Evolutionary conservation across 2,797 vertebrate genomes (phyloP).

Genomic region (Rachycentron canadum): DNA sequence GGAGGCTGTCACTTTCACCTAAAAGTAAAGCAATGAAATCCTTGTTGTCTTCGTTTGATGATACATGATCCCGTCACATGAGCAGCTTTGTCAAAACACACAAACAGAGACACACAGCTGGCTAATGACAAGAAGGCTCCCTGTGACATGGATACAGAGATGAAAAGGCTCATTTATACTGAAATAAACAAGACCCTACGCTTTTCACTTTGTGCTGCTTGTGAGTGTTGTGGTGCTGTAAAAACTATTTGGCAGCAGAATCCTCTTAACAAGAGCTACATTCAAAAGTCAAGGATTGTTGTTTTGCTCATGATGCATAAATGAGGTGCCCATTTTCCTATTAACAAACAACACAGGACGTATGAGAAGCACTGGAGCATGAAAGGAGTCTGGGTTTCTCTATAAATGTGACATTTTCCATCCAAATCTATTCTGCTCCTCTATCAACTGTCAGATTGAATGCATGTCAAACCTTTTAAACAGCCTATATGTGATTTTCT

Average conservation of each 20-base stretch:
- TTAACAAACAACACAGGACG: not conserved
- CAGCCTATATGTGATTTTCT: not conserved
- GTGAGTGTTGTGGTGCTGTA: too few relatives aligned
- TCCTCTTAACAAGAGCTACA: too few relatives aligned
- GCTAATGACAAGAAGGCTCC: not conserved
- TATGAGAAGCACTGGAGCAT: not conserved
- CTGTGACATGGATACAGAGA: not conserved
- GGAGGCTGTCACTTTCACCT: conserved; percentile 8
- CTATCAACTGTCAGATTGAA: not conserved
- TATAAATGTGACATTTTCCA: not conserved
- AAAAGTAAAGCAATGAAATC: conserved; percentile 9
- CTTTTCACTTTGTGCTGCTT: not conserved
- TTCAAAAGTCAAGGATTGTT: too few relatives aligned
- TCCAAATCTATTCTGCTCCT: not conserved
- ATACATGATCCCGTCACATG: not conserved
- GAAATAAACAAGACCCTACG: not conserved
- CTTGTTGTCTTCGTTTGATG: conserved; percentile 7
- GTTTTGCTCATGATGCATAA: too few relatives aligned
- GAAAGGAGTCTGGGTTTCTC: not conserved
- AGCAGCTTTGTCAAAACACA: conserved; percentile 13
- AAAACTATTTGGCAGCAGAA: too few relatives aligned
- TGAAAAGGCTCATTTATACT: not conserved
- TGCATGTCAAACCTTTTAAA: not conserved
- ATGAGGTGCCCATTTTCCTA: too few relatives aligned
- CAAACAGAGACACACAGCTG: not conserved